Evolutionary conservation across 2,888 invertebrate genomes (phyloP), one percentile per base, ranked within the genome.

Genomic region (Lasioglossum zephyrum): DNA sequence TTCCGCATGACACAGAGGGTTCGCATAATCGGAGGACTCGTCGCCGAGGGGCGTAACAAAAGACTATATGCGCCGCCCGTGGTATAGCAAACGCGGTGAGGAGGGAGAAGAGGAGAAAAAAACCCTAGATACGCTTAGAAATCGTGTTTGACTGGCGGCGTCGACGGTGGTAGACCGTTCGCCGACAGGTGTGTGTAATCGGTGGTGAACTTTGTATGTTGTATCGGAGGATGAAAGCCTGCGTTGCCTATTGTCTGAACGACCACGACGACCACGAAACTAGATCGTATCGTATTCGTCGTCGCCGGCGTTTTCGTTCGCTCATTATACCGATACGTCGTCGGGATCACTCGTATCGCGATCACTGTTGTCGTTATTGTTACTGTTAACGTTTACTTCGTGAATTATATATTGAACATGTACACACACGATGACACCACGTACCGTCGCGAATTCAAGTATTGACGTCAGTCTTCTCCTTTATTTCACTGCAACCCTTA

Each of bases 291-390:
- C 60, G 60, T 60, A 26, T 60, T 26, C 31, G 81, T 80, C 76
- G 82, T 88, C 87, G 72, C 57, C 82, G 83, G 86, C 89, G 88
- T 88, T 74, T 72, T 81, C 88, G 82, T 66, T 84, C 82, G 84
- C 81, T 83, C 81, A 80, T 89, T 86, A 85, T 84, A 85, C 82
- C 41, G 36, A 39, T 75, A 84, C 81, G 77, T 49, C 60, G 69
- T 49, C 60, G 69, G 85, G 84, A 83, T 90, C 88, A 89, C 80
- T 87, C 87, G 88, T 90, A 90, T 87, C 89, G 86, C 85, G 87
- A 90, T 92, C 90, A 91, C 87, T 91, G 91, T 93, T 92, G 91
- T 93, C 93, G 91, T 92, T 92, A 93, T 92, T 92, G 93, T 93
- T 93, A 92, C 91, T 92, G 92, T 93, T 92, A 90, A 90, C 88